Evolutionary conservation across 2,888 invertebrate genomes (phyloP), one percentile per base, ranked within the genome.

Genomic region (Ptycholaimellus sp.): DNA sequence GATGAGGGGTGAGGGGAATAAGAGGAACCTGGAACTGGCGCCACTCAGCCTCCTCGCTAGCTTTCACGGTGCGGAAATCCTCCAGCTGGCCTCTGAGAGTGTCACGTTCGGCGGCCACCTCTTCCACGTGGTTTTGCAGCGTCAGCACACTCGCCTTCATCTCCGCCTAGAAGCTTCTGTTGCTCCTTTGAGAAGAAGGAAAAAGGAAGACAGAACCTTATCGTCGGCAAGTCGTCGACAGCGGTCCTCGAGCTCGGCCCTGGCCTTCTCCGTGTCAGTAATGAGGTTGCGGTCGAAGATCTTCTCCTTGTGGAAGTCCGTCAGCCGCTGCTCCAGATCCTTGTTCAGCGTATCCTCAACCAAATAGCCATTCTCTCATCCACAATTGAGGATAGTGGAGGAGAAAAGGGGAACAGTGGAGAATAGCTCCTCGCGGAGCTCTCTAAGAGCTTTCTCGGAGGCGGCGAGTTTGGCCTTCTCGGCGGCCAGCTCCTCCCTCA

Each of bases 1-100:
- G n/a, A n/a, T n/a, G n/a, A n/a, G n/a, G n/a, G n/a, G n/a, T n/a
- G n/a, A n/a, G n/a, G n/a, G n/a, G n/a, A n/a, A n/a, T n/a, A n/a
- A n/a, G 68, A 60, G 87, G 87, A 44, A 75, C 74, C 63, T 85
- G 82, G 66, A 85, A 85, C 60, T 81, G 80, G 53, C 77, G 74
- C 85, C 85, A 87, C 60, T 87, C 85, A 47, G 72, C 72, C 70
- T 76, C 59, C 1, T 50, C 46, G n/a, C 14, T 22, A 4, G 7
- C 4, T 9, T 11, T 3, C 17, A n/a, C 14, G 3, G 3, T 9
- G 3, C 11, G 23, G 11, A 3, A 13, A 18, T 31, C 23, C 22
- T 6, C 33, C 21, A 30, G 36, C 5, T 13, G 27, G 29, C 4
- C 13, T 18, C 13, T 4, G 4, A 30, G 30, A 14, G 17, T 5